A percentile compares a stretch with the other conserved stretches of the same genome.
phyloP scores from a whole-genome alignment of 2,797 vertebrate species.

The Coracias cyanogaster region DNA sequence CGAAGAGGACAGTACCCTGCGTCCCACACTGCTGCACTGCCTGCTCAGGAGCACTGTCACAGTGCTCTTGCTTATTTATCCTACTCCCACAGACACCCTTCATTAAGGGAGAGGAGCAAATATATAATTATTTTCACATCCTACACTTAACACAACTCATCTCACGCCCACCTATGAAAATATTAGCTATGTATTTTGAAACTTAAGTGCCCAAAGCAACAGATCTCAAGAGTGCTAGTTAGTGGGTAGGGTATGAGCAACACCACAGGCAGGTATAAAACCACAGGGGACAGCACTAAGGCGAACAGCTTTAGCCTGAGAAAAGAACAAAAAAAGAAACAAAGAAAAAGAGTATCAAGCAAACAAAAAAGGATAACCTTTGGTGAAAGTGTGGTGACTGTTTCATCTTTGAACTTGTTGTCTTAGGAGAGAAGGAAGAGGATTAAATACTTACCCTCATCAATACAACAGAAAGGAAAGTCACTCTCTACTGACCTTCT shows the following conservation, averaged over 20 bases:
- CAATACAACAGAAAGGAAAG: not conserved
- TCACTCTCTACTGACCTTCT: not conserved
- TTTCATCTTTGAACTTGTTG: not conserved
- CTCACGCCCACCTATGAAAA: slow-evolving; percentile 20
- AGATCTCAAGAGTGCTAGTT: not conserved
- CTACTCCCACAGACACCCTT: not conserved
- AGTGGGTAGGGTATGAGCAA: not conserved
- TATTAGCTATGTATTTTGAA: not conserved
- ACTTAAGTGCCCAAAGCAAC: slow-evolving; percentile 4
- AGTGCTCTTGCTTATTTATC: not conserved
- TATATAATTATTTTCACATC: slow-evolving; percentile 22
- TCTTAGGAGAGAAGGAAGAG: not conserved
- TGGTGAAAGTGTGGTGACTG: not conserved
- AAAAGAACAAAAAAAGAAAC: not conserved
- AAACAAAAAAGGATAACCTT: not conserved
- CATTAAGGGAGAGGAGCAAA: slow-evolving; percentile 22
- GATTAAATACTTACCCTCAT: not conserved
- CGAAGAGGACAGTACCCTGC: not conserved
- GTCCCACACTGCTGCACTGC: not conserved
- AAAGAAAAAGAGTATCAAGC: not conserved
- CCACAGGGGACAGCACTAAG: not conserved
- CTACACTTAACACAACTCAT: not conserved
- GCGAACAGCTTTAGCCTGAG: not conserved
- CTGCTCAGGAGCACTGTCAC: not conserved
- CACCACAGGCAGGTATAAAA: not conserved